Evolutionary conservation across 2,113 vertebrate species (phyloP), one percentile per base, ranked within the genome.

Genomic region (Mustela lutreola): DNA sequence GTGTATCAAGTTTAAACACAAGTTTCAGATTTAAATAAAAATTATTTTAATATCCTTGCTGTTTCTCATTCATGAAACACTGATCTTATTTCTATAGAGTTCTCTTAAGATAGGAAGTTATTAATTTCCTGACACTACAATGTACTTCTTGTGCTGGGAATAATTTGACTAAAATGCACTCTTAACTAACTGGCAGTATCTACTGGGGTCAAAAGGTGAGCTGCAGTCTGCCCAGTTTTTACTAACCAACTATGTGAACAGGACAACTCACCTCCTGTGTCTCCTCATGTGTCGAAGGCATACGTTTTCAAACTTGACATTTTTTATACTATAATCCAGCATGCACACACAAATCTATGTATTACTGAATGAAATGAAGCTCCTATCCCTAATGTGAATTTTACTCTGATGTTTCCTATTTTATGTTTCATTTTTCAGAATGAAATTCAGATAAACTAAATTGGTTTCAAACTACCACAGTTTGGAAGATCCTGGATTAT

Each of bases 1-100:
- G 11, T 7, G 12, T n/a, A 62, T n/a, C 48, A 62, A 88, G 33
- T 75, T 84, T 62, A 90, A 92, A 90, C 33, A 80, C 7, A 26
- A 65, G n/a, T 45, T 88, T 95, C 39, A 91, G 50, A 80, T 76
- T 76, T 85, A 76, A 89, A 84, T n/a, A 91, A 82, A 96, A 87
- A 76, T 82, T 88, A 91, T 81, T 84, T 94, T 91, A 67, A 73
- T 89, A 78, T 70, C 73, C n/a, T 84, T 81, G 86, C 58, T 89
- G 39, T 89, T 19, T 65, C 31, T 85, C 91, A 79, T 48, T 95
- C 65, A 87, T 81, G 81, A 91, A 90, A 84, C 24, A 50, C 5
- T 78, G 58, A 71, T 65, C 65, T 88, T 80, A 91, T 80, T 62
- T 96, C 58, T 73, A 76, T 5, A 70, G 2, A 71, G 50, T 60